Evolutionary conservation across 1,140 invertebrate species (phyloP), one percentile per base, ranked within the genome.

Genomic region (Solen grandis): DNA sequence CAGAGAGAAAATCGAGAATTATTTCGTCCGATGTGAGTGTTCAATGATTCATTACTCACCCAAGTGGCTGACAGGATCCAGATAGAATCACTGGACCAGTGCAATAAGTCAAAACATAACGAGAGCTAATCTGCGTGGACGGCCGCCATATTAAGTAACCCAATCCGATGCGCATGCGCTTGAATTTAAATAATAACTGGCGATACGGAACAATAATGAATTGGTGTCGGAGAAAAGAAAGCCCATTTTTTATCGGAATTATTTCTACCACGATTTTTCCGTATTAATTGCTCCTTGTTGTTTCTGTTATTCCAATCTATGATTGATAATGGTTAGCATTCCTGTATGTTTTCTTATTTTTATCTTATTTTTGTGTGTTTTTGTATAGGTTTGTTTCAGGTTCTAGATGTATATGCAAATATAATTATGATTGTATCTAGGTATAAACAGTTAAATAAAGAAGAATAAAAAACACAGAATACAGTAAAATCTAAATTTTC

Each of bases 61-160:
- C 4, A 62, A 60, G 50, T 50, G 46, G 22, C 31, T 73, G 77
- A 80, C 77, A 80, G 27, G 31, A 19, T 54, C 16, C 46, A 31
- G 66, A 73, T 80, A 33, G 22, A 62, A 80, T 80, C 68, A 50
- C 46, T 25, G 50, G 57, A 35, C 31, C 59, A 80, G 52, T 31
- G 46, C 38, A 80, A 80, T 80, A 80, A 80, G 77, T 80, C 77
- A 80, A 80, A 80, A 72, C 33, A 52, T 14, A 70, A 41, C 66
- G 77, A 65, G 33, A 55, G 59, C 54, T 63, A 29, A 73, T 80
- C 59, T 33, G 41, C 27, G 35, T 27, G 38, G 31, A 35, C 50
- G 19, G 36, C 33, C 13, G 41, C 25, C 33, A 62, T 31, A 14
- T 31, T 27, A 29, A 72, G 77, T 65, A 80, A 80, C 27, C 38